Conservation (phyloP, 2,888 invertebrate genomes). For the Sepiola atlantica region DNA sequence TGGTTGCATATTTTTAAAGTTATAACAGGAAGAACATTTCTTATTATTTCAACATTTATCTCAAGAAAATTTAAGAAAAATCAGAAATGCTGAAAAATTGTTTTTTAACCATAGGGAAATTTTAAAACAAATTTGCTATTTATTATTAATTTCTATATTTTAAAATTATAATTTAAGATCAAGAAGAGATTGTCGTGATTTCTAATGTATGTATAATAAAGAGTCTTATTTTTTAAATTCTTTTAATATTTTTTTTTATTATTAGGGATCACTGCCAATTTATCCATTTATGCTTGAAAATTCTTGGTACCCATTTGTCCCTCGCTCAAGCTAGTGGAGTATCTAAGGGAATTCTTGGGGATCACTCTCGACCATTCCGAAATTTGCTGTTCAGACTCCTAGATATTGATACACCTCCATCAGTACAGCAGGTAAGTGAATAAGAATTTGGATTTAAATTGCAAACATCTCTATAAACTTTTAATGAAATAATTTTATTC, state of each 20-base stretch:
- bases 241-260: constrained; percentile 40
- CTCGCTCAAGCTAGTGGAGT: constrained; percentile 78
- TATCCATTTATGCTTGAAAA: constrained; percentile 78
- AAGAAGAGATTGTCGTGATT: not conserved
- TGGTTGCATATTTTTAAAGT: too few relatives aligned
- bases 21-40: too few relatives aligned
- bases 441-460: not conserved
- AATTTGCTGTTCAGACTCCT: constrained; percentile 78
- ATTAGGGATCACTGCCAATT: constrained; percentile 79
- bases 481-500: too few relatives aligned
- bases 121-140: too few relatives aligned
- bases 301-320: constrained; percentile 79
- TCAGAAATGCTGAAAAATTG: too few relatives aligned
- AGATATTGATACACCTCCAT: constrained; percentile 75
- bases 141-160: too few relatives aligned
- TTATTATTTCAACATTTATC: too few relatives aligned
- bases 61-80: too few relatives aligned
- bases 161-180: too few relatives aligned
- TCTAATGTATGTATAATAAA: not conserved
- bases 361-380: constrained; percentile 78
- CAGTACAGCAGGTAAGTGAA: constrained; percentile 76
- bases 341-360: constrained; percentile 77
- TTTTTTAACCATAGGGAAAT: too few relatives aligned
- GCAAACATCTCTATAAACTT: too few relatives aligned
- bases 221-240: not conserved